Conservation (phyloP, 1,140 invertebrate species). For the Drosophila ficusphila region DNA sequence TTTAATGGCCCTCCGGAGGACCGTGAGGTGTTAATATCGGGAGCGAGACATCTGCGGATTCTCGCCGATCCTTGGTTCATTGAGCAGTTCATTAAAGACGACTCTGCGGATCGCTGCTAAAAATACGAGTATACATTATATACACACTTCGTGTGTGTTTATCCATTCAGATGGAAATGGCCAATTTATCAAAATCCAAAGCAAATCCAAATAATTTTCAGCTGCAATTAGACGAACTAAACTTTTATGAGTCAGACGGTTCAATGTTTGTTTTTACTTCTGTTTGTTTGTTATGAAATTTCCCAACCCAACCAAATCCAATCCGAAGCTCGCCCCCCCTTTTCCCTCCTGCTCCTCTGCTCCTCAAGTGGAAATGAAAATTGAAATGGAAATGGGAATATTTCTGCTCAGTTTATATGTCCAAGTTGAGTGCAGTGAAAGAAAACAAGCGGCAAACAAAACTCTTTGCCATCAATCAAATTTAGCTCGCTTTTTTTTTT, state of each 20-base stretch:
- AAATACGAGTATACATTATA: too few species aligned
- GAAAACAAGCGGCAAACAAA: slow-evolving; percentile 17
- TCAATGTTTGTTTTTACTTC: slow-evolving; percentile 31
- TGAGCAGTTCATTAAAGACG: slow-evolving; percentile 10
- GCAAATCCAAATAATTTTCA: slow-evolving; percentile 23
- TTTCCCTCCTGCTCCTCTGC: too few species aligned
- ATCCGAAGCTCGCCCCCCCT: too few species aligned
- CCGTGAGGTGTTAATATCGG: slow-evolving; percentile 54
- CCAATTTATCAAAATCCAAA: slow-evolving; percentile 32
- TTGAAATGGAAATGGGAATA: slow-evolving; percentile 28
- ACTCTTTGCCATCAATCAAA: slow-evolving; percentile 44
- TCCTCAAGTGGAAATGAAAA: slow-evolving; percentile 14
- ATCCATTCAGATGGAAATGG: slow-evolving; percentile 14
- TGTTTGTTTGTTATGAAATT: slow-evolving; percentile 39
- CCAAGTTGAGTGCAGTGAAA: slow-evolving; percentile 28
- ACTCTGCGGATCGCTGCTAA: neutral
- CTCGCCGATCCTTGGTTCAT: neutral
- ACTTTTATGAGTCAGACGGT: slow-evolving; percentile 20
- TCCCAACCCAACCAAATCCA: neutral
- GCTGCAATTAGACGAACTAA: slow-evolving; percentile 19
- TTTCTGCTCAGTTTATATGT: slow-evolving; percentile 32
- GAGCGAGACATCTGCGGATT: neutral
- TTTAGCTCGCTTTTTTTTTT: slow-evolving; percentile 5
- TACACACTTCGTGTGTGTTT: neutral
- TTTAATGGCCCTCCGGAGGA: slow-evolving; percentile 52